A percentile compares a stretch with the other conserved stretches of the same genome.
phyloP scores from a whole-genome alignment of 92 coral and sea anemone genomes.

The Scolanthus callimorphus region DNA sequence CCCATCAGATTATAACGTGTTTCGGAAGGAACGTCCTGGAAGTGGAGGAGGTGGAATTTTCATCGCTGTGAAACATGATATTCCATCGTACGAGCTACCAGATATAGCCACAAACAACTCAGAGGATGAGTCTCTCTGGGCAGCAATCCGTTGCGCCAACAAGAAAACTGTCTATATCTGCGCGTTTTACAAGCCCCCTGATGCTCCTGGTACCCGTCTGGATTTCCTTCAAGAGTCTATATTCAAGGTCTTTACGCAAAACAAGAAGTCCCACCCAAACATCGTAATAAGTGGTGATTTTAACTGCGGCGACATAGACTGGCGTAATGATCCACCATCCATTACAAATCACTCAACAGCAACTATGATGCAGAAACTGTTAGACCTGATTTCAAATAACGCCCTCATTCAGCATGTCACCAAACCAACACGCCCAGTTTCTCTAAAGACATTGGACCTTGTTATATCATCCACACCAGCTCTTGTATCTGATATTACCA shows the following conservation, averaged over 20 bases:
- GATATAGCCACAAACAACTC: neutral
- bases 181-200: constrained; percentile 25
- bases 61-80: constrained; percentile 1
- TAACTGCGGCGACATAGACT: constrained; percentile 30
- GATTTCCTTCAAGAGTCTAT: constrained; percentile 30
- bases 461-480: constrained; percentile 39
- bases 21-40: constrained; percentile 11
- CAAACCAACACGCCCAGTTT: constrained; percentile 38
- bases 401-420: constrained; percentile 24
- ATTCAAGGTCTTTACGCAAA: constrained; percentile 20
- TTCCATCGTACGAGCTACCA: neutral
- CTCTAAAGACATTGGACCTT: constrained; percentile 32
- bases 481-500: constrained; percentile 22
- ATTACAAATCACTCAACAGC: constrained; percentile 7
- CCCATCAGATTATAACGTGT: constrained; percentile 26
- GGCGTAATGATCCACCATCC: constrained; percentile 32
- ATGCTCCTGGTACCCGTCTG: neutral
- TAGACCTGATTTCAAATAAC: constrained; percentile 1
- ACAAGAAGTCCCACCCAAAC: constrained; percentile 26
- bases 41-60: constrained; percentile 19
- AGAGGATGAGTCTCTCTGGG: constrained; percentile 15
- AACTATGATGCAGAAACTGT: constrained; percentile 20
- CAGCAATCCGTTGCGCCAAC: constrained; percentile 1
- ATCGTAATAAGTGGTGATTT: constrained; percentile 35
- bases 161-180: constrained; percentile 13